Evolutionary conservation across 2,888 invertebrate genomes (phyloP), one percentile per base, ranked within the genome.

Genomic region (Nymphalis c-album): DNA sequence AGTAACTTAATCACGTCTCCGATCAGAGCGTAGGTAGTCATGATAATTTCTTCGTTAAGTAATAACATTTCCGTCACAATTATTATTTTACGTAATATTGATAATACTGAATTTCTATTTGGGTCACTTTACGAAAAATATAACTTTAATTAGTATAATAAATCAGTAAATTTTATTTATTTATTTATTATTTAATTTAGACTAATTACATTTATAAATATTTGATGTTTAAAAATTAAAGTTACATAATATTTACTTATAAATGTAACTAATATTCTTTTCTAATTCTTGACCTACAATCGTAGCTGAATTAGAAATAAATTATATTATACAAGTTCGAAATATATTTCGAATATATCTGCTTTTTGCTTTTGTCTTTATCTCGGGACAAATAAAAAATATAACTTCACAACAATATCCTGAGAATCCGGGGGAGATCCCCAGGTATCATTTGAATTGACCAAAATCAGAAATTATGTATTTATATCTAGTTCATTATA

Each of bases 51-150:
- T 45, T 40, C 40, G 40, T 31, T 57, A 46, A 16, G 18, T 20
- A 47, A 57, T 55, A 18, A n/a, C 31, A 46, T 47, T 63, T 63
- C 31, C 31, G 46, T 35, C 31, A n/a, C 35, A 57, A 48, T 63
- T 57, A 55, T 57, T 46, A 13, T 63, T 62, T 63, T 63, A 63
- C 55, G 47, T 57, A 63, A 57, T 10, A 35, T 31, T 35, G 18
- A 63, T 47, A 55, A 31, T 55, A 55, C 35, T 16, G n/a, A 31
- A n/a, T 46, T 47, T 31, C 31, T 6, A 48, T 48, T 48, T 48
- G 6, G n/a, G 7, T n/a, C n/a, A 18, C 18, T 18, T 48, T n/a
- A 48, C 18, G 48, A 8, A n/a, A 2, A 17, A 16, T 17, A 16
- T 8, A 17, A n/a, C n/a, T 48, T 48, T 18, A 48, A 48, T 48